Evolutionary conservation across 2,888 invertebrate species (phyloP).

Genomic region (Caenorhabditis sp.): DNA sequence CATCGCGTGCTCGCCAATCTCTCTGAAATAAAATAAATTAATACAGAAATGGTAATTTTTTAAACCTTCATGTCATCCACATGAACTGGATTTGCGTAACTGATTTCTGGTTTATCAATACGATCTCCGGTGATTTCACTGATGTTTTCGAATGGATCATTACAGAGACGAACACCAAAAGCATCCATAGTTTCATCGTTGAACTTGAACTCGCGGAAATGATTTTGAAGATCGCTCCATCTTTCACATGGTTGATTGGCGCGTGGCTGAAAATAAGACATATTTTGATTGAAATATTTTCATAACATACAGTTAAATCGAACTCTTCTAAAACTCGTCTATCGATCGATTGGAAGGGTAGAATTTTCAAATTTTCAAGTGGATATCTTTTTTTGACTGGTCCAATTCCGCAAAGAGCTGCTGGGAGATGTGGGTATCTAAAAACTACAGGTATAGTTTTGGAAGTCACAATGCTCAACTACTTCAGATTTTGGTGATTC

Average conservation of each 20-base stretch:
- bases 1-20: slow-evolving; percentile 34
- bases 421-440: slow-evolving; percentile 29
- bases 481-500: slow-evolving; percentile 22
- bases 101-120: slow-evolving; percentile 19
- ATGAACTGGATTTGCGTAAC: slow-evolving; percentile 21
- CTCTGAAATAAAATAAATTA: slow-evolving; percentile 17
- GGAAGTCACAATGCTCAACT: background rate
- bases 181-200: slow-evolving; percentile 19
- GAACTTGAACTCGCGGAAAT: slow-evolving; percentile 27
- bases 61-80: slow-evolving; percentile 41
- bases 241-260: slow-evolving; percentile 33
- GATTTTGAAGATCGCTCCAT: slow-evolving; percentile 25
- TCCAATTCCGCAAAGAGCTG: slow-evolving; percentile 26
- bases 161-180: slow-evolving; percentile 33
- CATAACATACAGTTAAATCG: slow-evolving; percentile 26
- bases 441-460: background rate
- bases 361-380: slow-evolving; percentile 22
- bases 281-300: background rate
- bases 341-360: slow-evolving; percentile 33
- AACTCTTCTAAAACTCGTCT: slow-evolving; percentile 31
- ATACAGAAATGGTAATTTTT: background rate
- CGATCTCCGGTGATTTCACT: slow-evolving; percentile 30
- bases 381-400: slow-evolving; percentile 18
- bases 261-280: slow-evolving; percentile 21
- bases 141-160: slow-evolving; percentile 34